Evolutionary conservation across 2,113 vertebrate genomes (phyloP).

Genomic region (Pseudorasbora parva): DNA sequence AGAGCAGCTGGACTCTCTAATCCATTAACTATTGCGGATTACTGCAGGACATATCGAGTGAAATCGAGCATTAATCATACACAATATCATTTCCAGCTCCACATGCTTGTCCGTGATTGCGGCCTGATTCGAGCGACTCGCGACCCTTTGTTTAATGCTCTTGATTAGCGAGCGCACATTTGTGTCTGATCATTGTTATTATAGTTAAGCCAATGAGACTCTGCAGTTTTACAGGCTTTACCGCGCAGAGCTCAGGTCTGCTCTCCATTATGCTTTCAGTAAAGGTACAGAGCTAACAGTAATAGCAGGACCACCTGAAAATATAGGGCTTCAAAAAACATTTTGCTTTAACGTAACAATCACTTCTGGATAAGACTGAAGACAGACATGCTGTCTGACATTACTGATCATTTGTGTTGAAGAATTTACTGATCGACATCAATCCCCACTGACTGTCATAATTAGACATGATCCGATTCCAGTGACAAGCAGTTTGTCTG

Average conservation of each 20-base stretch:
- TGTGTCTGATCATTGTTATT: slow-evolving; percentile 26
- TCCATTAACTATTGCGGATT: slow-evolving; percentile 60
- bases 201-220: slow-evolving; percentile 12
- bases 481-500: no score
- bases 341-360: not conserved
- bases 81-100: slow-evolving; percentile 26
- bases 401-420: not conserved
- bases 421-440: not conserved
- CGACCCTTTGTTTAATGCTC: not conserved
- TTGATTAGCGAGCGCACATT: slow-evolving; percentile 20
- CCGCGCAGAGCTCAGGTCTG: not conserved
- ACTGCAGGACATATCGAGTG: not conserved
- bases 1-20: slow-evolving; percentile 74
- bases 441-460: no score
- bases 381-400: not conserved
- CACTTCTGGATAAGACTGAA: not conserved
- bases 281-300: no score
- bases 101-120: slow-evolving; percentile 6
- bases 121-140: not conserved
- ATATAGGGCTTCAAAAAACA: not conserved
- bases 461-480: no score
- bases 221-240: slow-evolving; percentile 1
- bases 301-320: not conserved
- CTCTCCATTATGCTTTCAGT: not conserved
- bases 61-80: slow-evolving; percentile 30